Evolutionary conservation across 2,113 vertebrate species (phyloP).

Genomic region (Rhizomys pruinosus): DNA sequence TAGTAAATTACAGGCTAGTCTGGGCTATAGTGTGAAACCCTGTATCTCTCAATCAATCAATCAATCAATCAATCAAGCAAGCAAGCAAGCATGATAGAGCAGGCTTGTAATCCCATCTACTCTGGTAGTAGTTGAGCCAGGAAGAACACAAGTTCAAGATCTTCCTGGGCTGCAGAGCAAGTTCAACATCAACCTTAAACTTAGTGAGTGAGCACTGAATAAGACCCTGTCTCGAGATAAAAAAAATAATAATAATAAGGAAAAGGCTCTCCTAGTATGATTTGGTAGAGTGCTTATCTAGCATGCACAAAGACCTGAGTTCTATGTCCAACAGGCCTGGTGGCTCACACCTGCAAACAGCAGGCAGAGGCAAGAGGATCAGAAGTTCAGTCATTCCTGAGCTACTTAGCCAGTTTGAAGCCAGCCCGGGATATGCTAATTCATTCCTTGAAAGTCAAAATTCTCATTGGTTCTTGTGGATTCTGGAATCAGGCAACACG

Average conservation of each 20-base stretch:
- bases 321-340: neutral
- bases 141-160: neutral
- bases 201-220: too few species aligned
- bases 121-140: neutral
- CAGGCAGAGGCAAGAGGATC: neutral
- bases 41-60: neutral
- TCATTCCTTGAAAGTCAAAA: neutral
- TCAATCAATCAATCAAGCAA: too few species aligned
- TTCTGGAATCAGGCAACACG: neutral
- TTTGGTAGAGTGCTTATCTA: neutral
- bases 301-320: neutral
- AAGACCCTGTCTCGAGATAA: too few species aligned
- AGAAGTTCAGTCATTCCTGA: too few species aligned
- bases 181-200: neutral
- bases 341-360: neutral
- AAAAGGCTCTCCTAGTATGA: too few species aligned
- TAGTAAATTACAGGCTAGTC: neutral
- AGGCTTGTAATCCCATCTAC: neutral
- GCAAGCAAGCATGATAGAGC: neutral
- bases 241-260: too few species aligned
- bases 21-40: neutral
- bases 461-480: neutral
- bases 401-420: too few species aligned
- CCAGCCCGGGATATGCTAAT: neutral
- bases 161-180: neutral